phyloP scores from a whole-genome alignment of 2,888 invertebrate genomes.

The Caenorhabditis japonica region DNA sequence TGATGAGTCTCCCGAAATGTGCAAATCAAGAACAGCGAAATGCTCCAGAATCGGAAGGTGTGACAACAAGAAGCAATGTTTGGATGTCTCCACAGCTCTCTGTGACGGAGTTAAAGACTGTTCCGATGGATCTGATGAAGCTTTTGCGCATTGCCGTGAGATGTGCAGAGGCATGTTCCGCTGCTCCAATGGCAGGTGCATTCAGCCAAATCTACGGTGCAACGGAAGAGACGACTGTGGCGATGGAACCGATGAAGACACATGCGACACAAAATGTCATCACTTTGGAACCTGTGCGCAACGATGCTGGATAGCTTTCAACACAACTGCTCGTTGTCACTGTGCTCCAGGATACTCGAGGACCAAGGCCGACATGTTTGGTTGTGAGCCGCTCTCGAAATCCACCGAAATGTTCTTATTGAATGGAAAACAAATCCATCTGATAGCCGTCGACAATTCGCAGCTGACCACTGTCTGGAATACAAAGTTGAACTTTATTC shows the following conservation, averaged over 20 bases:
- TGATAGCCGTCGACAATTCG: slow-evolving; percentile 13
- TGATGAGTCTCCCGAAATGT: slow-evolving; percentile 58
- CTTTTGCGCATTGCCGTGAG: slow-evolving; percentile 10
- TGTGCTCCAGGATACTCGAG: slow-evolving; percentile 52
- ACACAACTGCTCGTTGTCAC: slow-evolving; percentile 38
- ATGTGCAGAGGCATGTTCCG: slow-evolving; percentile 46
- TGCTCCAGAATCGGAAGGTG: slow-evolving; percentile 27
- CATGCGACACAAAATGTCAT: slow-evolving; percentile 50
- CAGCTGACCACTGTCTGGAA: slow-evolving; percentile 10
- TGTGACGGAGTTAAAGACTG: slow-evolving; percentile 82
- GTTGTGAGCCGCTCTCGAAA: slow-evolving; percentile 27
- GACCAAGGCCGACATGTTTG: slow-evolving; percentile 8
- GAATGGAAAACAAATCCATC: slow-evolving; percentile 33
- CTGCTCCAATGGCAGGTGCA: slow-evolving; percentile 48
- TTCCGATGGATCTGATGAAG: slow-evolving; percentile 82
- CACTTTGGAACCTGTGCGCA: slow-evolving; percentile 59
- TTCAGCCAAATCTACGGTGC: slow-evolving; percentile 79
- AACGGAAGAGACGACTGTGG: slow-evolving; percentile 85
- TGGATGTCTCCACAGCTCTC: slow-evolving; percentile 19
- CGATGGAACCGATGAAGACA: slow-evolving; percentile 62
- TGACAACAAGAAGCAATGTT: slow-evolving; percentile 29
- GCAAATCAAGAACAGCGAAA: slow-evolving; percentile 10
- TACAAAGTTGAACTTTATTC: slow-evolving; percentile 16
- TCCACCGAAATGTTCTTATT: slow-evolving; percentile 39
- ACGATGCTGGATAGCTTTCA: slow-evolving; percentile 36